Evolutionary conservation across 2,888 invertebrate genomes (phyloP), one percentile per base, ranked within the genome.

Genomic region (Pseudeuparius sepicola): DNA sequence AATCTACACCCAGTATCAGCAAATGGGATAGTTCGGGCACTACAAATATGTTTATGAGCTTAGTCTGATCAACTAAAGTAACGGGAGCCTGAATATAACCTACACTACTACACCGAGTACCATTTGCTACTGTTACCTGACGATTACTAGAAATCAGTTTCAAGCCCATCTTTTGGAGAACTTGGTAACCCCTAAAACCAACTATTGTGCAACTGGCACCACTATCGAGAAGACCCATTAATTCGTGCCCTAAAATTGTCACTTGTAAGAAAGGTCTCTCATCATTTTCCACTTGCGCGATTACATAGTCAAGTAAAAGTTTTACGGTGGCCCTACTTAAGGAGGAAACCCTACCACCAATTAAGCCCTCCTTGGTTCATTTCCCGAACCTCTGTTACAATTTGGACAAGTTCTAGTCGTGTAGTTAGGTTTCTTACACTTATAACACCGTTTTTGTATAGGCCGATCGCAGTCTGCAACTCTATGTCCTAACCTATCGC

Each of bases 1-100:
- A 42, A 36, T 44, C 43, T 2, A 36, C 20, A n/a, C 41, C 39
- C 12, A 43, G 24, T 12, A 43, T 39, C 9, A 41, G 24, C 3
- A 9, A 26, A 24, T 39, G 34, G 9, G 34, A 20, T 9, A 41
- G 27, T 11, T 30, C 31, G 6, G 45, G 43, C 7, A 43, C 36
- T 2, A 41, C 38, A 10, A 45, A 36, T 4, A 45, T 27, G 16
- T 45, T 39, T 6, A 43, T 26, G 14, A 43, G 14, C 9, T 34
- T 30, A 9, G 32, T 14, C 31, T 39, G 39, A 2, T 28, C 28
- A 17, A 33, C 24, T 5, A 43, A 26, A 4, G 13, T 11, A n/a
- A 45, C 20, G 1, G 39, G 41, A 6, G 28, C 33, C n/a, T 32
- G 27, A 20, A 43, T n/a, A 16, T 14, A 20, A 15, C 44, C 43